phyloP scores from a whole-genome alignment of 2,113 vertebrate genomes.

The Chauna torquata region DNA sequence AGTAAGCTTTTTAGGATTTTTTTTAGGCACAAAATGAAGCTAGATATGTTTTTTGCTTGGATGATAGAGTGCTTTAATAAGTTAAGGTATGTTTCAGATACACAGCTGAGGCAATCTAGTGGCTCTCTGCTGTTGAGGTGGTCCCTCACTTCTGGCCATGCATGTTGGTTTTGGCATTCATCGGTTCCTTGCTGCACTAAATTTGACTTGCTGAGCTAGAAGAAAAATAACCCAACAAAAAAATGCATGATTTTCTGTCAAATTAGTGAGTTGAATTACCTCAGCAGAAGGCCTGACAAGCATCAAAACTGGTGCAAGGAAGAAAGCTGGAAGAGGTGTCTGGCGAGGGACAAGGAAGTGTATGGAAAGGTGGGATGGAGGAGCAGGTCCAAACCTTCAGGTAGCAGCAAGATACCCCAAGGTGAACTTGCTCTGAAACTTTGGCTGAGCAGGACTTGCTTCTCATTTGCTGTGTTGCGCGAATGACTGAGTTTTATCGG shows the following conservation, averaged over 20 bases:
- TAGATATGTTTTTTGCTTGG: not conserved
- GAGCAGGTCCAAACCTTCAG: accelerated
- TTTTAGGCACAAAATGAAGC: not conserved
- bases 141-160: not conserved
- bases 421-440: not conserved
- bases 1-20: not conserved
- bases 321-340: not conserved
- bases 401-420: not conserved
- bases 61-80: not conserved
- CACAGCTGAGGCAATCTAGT: not conserved
- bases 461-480: not conserved
- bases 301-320: not conserved
- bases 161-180: accelerated
- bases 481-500: not conserved
- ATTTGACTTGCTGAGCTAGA: not conserved
- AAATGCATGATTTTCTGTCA: not conserved
- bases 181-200: not conserved
- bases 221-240: not conserved
- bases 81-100: not conserved
- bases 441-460: not conserved
- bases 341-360: not conserved
- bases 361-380: not conserved
- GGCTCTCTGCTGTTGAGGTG: not conserved
- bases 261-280: not conserved
- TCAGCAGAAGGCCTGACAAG: not conserved